Percentiles rank a stretch among this genome's conserved stretches.
phyloP scores from a whole-genome alignment of 2,888 invertebrate species.

The Tuberolachnus salignus region DNA sequence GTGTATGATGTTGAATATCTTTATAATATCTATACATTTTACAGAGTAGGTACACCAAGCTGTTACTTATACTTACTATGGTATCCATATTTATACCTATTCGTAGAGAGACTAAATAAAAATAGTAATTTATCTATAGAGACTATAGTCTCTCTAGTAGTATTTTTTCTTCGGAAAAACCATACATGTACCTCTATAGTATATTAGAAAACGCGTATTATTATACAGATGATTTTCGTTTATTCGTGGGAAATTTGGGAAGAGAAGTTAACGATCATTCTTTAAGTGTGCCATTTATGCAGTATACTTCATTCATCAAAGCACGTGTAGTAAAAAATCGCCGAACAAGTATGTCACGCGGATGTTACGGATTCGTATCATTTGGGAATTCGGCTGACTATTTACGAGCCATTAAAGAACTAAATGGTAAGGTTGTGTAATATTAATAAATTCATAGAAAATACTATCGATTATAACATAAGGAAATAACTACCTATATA shows the following conservation, averaged over 20 bases:
- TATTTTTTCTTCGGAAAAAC: no score
- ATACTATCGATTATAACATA: no score
- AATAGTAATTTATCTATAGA: no score
- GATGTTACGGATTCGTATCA: constrained; percentile 41
- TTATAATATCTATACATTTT: no score
- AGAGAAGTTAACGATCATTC: constrained; percentile 31
- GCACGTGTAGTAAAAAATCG: constrained; percentile 38
- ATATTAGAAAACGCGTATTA: neutral
- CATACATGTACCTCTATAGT: neutral
- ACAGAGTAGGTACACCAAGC: no score
- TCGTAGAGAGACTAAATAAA: neutral
- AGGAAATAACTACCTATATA: no score
- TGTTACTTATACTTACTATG: neutral
- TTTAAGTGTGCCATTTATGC: constrained; percentile 12
- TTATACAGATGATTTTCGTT: constrained; percentile 30
- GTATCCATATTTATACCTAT: neutral
- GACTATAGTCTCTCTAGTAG: no score
- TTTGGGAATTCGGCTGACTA: constrained; percentile 23
- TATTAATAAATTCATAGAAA: neutral
- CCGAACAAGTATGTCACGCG: constrained; percentile 24
- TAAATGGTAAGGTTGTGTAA: constrained; percentile 23
- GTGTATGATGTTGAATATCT: no score
- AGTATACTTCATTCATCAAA: constrained; percentile 39
- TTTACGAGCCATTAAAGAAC: constrained; percentile 36
- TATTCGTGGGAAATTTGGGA: constrained; percentile 44